Evolutionary conservation across 1,140 invertebrate genomes (phyloP), one percentile per base, ranked within the genome.

Genomic region (Habropoda laboriosa): DNA sequence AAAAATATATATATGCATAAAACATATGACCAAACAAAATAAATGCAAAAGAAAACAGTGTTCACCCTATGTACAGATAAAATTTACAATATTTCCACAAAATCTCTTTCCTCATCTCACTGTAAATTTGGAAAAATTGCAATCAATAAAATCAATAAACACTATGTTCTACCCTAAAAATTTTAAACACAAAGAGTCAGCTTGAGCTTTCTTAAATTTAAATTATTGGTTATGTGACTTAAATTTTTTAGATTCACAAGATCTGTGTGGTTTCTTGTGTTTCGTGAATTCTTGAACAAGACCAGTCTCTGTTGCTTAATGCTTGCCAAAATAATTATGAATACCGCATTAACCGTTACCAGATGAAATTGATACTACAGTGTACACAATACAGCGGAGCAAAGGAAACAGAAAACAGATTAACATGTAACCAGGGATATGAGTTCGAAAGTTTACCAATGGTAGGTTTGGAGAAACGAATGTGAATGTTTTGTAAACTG

Each of bases 271-370:
- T 47, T 30, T 47, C n/a, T 30, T 32, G 10, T 5, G n/a, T 47
- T 67, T 30, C n/a, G n/a, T n/a, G 10, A 32, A 49, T n/a, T n/a
- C n/a, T n/a, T n/a, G 18, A 47, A 58, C 4, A 35, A 12, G 27
- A n/a, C 3, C 8, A 47, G 10, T 5, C 21, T 49, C 8, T 49
- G 4, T 35, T 13, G 45, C 30, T 38, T 27, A 3, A 1, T 55
- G 67, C 49, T 71, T 71, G 18, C 51, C 24, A 30, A 57, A 57
- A 71, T 71, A 57, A 71, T 71, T 71, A 71, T 58, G 51, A 42
- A 21, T 18, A 13, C 24, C 38, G 24, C 38, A 42, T 42, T 55
- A 71, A 71, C 2, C 7, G 12, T 16, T 71, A 12, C 27, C 35
- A 40, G 51, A 32, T 30, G 68, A 57, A 35, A 10, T 40, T 8